A percentile compares a stretch with the other conserved stretches of the same genome.
Conservation (phyloP, 2,888 invertebrate species). For the Vanessa cardui region DNA sequence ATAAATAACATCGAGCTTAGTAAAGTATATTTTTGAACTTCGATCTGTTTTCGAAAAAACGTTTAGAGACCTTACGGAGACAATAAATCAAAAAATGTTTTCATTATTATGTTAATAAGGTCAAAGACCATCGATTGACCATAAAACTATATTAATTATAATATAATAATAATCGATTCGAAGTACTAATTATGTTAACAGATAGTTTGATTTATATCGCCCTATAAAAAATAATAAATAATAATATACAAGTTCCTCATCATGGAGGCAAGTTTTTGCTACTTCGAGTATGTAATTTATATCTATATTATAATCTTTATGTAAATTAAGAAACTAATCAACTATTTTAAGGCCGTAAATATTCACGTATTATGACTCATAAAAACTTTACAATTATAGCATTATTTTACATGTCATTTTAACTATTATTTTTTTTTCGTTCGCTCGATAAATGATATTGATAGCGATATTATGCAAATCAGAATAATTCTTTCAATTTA, state of each 20-base stretch:
- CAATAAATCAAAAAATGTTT: not conserved
- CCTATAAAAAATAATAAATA: not conserved
- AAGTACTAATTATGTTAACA: not conserved
- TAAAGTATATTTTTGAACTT: too few relatives aligned
- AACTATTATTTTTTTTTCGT: too few relatives aligned
- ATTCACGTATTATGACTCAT: not conserved
- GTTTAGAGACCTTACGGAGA: not conserved
- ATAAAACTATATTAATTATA: not conserved
- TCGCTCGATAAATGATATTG: too few relatives aligned
- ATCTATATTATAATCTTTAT: not conserved
- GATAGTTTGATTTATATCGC: not conserved
- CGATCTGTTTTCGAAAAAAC: not conserved
- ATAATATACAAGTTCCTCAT: too few relatives aligned
- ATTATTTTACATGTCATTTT: too few relatives aligned
- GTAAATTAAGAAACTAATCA: constrained; percentile 5
- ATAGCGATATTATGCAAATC: too few relatives aligned
- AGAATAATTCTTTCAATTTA: too few relatives aligned
- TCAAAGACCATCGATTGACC: not conserved
- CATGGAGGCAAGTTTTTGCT: too few relatives aligned
- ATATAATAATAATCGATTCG: not conserved
- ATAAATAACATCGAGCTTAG: too few relatives aligned
- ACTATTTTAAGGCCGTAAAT: not conserved
- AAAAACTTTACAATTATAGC: not conserved
- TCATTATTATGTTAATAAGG: not conserved
- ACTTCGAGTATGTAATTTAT: too few relatives aligned